Evolutionary conservation across 2,113 vertebrate species (phyloP), one percentile per base, ranked within the genome.

Genomic region (Notiomystis cincta): DNA sequence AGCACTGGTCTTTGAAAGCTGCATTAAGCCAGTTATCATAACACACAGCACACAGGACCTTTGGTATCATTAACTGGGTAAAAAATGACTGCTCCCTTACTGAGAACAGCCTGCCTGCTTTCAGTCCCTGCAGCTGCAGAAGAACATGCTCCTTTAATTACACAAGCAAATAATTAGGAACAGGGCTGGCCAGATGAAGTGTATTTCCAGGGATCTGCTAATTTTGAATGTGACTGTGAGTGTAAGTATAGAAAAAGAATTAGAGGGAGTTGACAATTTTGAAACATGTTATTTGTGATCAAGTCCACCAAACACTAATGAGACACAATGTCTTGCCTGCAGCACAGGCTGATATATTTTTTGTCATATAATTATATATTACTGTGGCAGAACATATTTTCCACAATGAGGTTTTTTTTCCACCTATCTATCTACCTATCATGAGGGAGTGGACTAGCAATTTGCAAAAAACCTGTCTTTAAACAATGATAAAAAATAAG

Each of bases 281-380:
- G 94, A 96, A 89, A 84, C 25, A n/a, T 78, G 45, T 75, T 92
- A 93, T 89, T 94, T 95, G 77, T 89, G 65, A 92, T 89, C 92
- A 82, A 82, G 80, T 89, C 94, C 90, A 94, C 69, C 42, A 89
- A 94, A 86, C 80, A 48, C 87, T 94, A 96, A 95, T 67, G 82
- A 96, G 86, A 93, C 65, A 83, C 56, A 79, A 50, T n/a, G 64
- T 51, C 89, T 91, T 87, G 77, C 65, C 91, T 92, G 57, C 53
- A 90, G 90, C 88, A 92, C 51, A 94, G 80, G 10, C 88, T 51
- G 60, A 89, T 92, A 13, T 27, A 82, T 44, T 90, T 94, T 94
- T 92, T 94, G 85, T 90, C 85, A 92, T 6, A n/a, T 90, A 96
- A 88, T 93, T 93, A 94, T 53, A 90, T 35, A 71, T 64, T 94